phyloP scores from a whole-genome alignment of 2,797 vertebrate species.

The Sebastes diaconus region DNA sequence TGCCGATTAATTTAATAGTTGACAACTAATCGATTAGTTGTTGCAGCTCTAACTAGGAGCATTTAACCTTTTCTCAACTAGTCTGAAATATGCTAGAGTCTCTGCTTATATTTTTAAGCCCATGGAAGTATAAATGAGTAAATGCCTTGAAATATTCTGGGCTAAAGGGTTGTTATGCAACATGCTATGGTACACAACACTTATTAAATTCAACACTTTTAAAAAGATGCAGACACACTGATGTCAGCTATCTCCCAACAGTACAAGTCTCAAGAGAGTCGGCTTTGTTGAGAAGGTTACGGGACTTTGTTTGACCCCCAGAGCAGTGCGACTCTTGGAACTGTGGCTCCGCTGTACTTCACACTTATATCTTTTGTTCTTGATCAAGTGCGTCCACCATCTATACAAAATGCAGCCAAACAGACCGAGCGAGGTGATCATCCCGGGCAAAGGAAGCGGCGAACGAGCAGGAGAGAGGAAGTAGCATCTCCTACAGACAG shows the following conservation, averaged over 20 bases:
- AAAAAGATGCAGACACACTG: constrained; percentile 9
- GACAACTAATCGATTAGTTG: no score
- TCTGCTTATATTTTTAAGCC: not conserved
- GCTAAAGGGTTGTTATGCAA: not conserved
- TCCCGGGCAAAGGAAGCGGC: constrained; percentile 47
- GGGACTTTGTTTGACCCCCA: constrained; percentile 39
- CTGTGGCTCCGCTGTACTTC: constrained; percentile 26
- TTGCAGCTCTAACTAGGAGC: not conserved
- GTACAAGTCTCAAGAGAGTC: constrained; percentile 7
- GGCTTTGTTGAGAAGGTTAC: constrained; percentile 49
- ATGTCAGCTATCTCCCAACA: constrained; percentile 2
- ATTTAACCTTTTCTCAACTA: constrained; percentile 27
- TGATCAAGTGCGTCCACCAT: constrained; percentile 43
- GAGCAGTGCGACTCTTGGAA: constrained; percentile 26
- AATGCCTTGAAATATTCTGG: not conserved
- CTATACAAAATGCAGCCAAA: constrained; percentile 39
- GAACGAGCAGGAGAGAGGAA: constrained; percentile 61
- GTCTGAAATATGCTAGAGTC: not conserved
- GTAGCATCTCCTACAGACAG: constrained; percentile 80
- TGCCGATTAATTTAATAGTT: no score
- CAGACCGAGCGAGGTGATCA: constrained; percentile 34
- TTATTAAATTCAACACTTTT: not conserved
- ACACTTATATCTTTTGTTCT: constrained; percentile 60
- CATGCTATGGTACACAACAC: not conserved
- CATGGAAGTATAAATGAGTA: not conserved